These are phyloP conservation scores for Oreotrochilus melanogaster DNA, from an alignment of 2,113 vertebrate genomes.

Conservation along the genomic window DNA sequence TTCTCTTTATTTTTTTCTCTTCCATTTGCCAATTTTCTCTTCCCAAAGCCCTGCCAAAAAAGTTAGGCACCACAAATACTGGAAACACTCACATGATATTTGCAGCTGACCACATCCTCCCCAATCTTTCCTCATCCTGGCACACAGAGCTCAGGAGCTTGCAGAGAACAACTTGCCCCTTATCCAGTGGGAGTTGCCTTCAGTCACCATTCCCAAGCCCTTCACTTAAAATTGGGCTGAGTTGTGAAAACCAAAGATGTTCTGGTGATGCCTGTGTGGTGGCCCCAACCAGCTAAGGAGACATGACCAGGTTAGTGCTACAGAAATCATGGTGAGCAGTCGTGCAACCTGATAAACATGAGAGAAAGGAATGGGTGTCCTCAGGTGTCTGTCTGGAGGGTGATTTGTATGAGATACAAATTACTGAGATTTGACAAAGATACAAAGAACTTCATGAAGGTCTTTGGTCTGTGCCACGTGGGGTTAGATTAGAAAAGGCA, in stretches of 20 bases:
- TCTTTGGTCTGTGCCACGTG: slow-evolving; percentile 19
- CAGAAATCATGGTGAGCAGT: slow-evolving; percentile 3
- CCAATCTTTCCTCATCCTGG: background rate
- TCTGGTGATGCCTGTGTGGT: background rate
- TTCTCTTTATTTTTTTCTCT: background rate
- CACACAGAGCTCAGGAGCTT: background rate
- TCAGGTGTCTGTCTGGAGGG: background rate
- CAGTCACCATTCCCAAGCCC: background rate
- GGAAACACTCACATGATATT: background rate
- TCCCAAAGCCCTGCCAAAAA: background rate
- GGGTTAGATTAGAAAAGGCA: slow-evolving; percentile 5
- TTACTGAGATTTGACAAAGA: background rate
- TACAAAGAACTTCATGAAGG: background rate
- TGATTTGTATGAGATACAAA: background rate
- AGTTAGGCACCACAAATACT: background rate
- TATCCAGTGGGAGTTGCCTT: background rate
- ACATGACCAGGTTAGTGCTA: background rate
- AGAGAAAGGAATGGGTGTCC: background rate
- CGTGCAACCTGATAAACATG: background rate
- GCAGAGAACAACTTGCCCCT: background rate
- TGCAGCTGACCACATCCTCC: slow-evolving; percentile 41
- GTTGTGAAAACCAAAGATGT: background rate
- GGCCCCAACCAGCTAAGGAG: slow-evolving; percentile 14
- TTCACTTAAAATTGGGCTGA: background rate
- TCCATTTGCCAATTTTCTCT: background rate